A percentile compares a stretch with the other conserved stretches of the same genome.
These are phyloP conservation scores for Potamarius usumacintae DNA, from an alignment of 2,113 vertebrate genomes.

Conservation along the genomic window DNA sequence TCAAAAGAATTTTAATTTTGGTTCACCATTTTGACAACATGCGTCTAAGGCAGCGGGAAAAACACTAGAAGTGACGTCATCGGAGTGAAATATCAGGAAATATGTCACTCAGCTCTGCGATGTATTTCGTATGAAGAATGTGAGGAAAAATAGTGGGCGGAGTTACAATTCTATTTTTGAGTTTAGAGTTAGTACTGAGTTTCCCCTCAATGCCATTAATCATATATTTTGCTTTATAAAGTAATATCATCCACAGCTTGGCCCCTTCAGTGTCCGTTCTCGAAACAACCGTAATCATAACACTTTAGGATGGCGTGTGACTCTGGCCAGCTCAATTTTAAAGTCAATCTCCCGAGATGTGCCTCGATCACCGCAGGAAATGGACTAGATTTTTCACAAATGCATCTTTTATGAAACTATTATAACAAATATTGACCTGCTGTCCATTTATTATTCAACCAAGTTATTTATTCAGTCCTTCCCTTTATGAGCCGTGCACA, in stretches of 20 bases:
- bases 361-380: slow-evolving; percentile 22
- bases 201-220: background rate
- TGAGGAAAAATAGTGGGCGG: background rate
- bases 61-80: no score
- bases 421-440: slow-evolving; percentile 66
- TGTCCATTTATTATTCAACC: slow-evolving; percentile 69
- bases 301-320: slow-evolving; percentile 6
- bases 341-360: background rate
- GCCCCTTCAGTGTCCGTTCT: background rate
- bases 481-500: slow-evolving; percentile 61
- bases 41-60: no score
- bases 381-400: slow-evolving; percentile 65
- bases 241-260: background rate
- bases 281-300: background rate
- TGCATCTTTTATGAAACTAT: slow-evolving; percentile 57
- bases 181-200: no score
- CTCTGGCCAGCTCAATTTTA: slow-evolving; percentile 1
- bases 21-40: no score
- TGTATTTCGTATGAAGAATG: no score
- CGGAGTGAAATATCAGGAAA: no score
- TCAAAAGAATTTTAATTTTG: no score
- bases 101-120: no score
- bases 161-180: no score
- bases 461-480: slow-evolving; percentile 59
- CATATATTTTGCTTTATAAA: background rate